Base-by-base conservation (phyloP, 2,113 vertebrate genomes). In the Eurystomus gularis region DNA sequence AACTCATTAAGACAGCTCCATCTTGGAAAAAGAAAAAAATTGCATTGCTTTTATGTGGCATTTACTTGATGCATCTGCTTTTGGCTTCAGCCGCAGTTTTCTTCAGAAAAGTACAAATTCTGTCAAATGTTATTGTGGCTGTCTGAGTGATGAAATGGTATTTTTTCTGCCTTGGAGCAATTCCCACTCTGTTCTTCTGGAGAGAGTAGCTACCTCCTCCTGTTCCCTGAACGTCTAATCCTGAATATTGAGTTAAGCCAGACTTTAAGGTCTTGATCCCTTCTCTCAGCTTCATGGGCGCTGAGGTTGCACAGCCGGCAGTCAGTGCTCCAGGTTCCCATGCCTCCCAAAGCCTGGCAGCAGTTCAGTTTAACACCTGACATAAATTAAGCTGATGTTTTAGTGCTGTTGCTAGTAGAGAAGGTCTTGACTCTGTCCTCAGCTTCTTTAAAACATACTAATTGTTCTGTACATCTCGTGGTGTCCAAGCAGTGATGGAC, bases 281-380 rank as follows among this genome's bases (percentile, higher is more conserved):
- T 70, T 60, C 68, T 66, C 54, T 37, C 29, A 24, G 66, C 57
- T 57, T 58, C 0, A 2, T 0, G 0, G 31, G 31, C 1, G 0
- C 51, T 5, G 28, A 26, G 49, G 57, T n/a, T 71, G 42, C 66
- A 24, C 60, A 17, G 26, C 61, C 79, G 83, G 37, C 51, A 61
- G 39, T 10, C 2, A 1, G 2, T 42, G 35, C 55, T 75, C 28
- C 0, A 2, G 62, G 28, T 51, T 61, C 65, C 68, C 42, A 5
- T 58, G 44, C n/a, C 35, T 70, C 10, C 29, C 2, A 1, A 72
- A 55, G 35, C 24, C 35, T 60, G 58, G 26, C 60, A 52, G 42
- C 23, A 69, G 64, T 13, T 78, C 31, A 14, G 3, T 78, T 82
- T 28, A 29, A 39, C 44, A 15, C 49, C 52, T 71, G 75, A 5